phyloP scores from a whole-genome alignment of 2,113 vertebrate species.

The Chelonoidis abingdonii region DNA sequence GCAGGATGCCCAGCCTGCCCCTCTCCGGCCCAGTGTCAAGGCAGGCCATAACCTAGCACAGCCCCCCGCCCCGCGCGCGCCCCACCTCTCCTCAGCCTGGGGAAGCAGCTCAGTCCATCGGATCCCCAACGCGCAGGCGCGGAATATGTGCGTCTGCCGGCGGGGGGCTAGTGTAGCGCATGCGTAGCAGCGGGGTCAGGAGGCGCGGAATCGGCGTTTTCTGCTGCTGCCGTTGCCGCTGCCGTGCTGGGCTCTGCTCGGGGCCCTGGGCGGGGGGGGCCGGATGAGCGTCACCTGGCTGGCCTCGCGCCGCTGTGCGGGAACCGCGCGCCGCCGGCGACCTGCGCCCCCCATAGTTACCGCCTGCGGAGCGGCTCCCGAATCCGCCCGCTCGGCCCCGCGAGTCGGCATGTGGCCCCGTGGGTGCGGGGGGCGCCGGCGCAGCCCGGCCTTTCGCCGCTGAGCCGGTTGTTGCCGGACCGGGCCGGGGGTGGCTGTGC shows the following conservation, averaged over 20 bases:
- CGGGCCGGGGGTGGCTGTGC: neutral
- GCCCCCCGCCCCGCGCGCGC: accelerated
- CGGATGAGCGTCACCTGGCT: slow-evolving; percentile 2
- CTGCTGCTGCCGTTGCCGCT: neutral
- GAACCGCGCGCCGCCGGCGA: neutral
- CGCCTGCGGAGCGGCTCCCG: neutral
- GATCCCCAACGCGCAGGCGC: neutral
- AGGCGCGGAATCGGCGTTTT: neutral
- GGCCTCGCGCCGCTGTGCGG: neutral
- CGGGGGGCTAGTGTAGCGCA: neutral
- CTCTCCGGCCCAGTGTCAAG: accelerated
- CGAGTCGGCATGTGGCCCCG: neutral
- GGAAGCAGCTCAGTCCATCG: neutral
- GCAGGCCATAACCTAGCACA: neutral
- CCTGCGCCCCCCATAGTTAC: neutral
- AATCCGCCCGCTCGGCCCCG: slow-evolving; percentile 30
- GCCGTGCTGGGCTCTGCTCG: neutral
- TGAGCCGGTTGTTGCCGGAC: no score
- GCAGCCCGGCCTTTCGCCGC: neutral
- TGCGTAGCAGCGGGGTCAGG: neutral
- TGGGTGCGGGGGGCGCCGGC: slow-evolving; percentile 3
- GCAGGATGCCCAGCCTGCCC: neutral
- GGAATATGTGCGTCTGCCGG: neutral
- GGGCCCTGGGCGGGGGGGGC: neutral
- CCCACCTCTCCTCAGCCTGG: accelerated